Evolutionary conservation across 92 coral and sea anemone genomes (phyloP), one percentile per base, ranked within the genome.

Genomic region (Zoanthus sociatus): DNA sequence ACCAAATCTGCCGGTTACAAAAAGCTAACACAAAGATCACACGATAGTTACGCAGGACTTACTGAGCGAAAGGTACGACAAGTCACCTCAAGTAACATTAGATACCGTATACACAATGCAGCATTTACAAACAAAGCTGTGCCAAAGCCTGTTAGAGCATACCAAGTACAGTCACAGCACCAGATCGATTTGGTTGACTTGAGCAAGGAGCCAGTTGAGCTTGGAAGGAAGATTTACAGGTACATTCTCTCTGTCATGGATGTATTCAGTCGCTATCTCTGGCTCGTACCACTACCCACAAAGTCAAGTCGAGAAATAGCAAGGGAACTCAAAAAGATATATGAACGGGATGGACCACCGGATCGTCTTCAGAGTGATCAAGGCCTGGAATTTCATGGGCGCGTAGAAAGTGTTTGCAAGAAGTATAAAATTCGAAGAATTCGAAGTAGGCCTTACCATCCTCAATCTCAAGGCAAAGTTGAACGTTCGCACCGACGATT

Each of bases 381-480:
- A 44, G 93, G 91, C 11, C 46, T 79, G 13, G 95, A 90, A 55
- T 92, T 92, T 53, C 73, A 92, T 48, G 91, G 90, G 5, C 85
- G 83, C 47, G 77, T 90, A 11, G 86, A 87, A 42, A 72, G 51
- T 55, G 77, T 89, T 46, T 87, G 91, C 67, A 45, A 72, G 11
- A 47, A 84, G 18, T 44, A 86, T 63, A 50, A 81, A 18, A 73
- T 88, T 6, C 76, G 86, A 12, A 64, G 69, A 11, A 79, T 89
- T n/a, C 12, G 77, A 48, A 83, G 89, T 53, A 71, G 92, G 13
- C 92, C 90, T 4, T 92, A 86, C 81, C 92, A 92, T 60, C 92
- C 92, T 30, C 90, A 86, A 51, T 92, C 94, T 1, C 92, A 92
- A 55, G 94, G 92, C 46, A 92, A 89, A 17, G 91, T 89, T 3